Percentiles rank a stretch among this genome's conserved stretches.
Evolutionary conservation across 2,113 vertebrate species (phyloP).

Genomic region (Gorilla gorilla): DNA sequence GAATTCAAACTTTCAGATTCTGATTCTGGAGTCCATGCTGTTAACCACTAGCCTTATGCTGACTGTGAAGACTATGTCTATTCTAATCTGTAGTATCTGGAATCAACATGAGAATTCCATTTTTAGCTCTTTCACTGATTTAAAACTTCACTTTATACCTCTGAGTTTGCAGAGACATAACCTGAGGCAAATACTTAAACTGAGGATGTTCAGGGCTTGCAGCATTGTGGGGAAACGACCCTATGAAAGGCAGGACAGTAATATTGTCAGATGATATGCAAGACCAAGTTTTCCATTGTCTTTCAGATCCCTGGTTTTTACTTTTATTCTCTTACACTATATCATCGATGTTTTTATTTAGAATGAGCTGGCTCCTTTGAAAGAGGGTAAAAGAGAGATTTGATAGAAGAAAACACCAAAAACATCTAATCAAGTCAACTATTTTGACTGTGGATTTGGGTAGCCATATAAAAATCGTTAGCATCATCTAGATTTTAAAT

Average conservation of each 20-base stretch:
- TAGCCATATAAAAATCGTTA: background rate
- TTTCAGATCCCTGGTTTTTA: background rate
- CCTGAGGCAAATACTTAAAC: background rate
- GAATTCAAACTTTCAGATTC: background rate
- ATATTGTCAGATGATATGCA: background rate
- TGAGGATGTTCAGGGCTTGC: background rate
- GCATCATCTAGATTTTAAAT: background rate
- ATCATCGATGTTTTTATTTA: background rate
- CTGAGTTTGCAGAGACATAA: constrained; percentile 26
- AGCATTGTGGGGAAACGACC: background rate
- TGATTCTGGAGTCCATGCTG: background rate
- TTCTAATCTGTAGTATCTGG: background rate
- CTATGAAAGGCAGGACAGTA: background rate
- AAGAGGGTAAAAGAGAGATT: background rate
- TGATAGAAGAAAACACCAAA: background rate
- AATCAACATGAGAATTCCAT: background rate
- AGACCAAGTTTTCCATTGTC: background rate
- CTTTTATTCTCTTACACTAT: background rate
- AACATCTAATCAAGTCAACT: background rate
- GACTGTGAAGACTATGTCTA: background rate
- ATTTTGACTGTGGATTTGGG: background rate
- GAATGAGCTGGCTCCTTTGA: background rate
- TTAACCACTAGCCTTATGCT: background rate
- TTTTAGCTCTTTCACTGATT: background rate
- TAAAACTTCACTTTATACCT: background rate